Evolutionary conservation across 2,797 vertebrate species (phyloP), one percentile per base, ranked within the genome.

Genomic region (Falco biarmicus): DNA sequence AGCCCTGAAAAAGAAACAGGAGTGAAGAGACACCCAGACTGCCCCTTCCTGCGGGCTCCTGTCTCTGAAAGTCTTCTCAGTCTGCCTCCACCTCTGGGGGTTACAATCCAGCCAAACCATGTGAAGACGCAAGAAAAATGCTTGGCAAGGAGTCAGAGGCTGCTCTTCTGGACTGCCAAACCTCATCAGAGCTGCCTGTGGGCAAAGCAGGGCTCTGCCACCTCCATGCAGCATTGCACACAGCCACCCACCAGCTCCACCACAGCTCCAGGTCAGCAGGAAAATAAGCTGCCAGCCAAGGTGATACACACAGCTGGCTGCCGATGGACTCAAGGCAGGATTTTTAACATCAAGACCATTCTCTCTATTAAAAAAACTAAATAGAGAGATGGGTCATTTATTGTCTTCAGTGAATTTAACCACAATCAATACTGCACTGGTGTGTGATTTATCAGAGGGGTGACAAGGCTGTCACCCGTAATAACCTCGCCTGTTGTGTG

Each of bases 391-490:
- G 25, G 75, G 41, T 74, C 39, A 13, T 78, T 78, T 50, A 24
- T 48, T 29, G 65, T 48, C 83, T 34, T 37, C 34, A 24, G 75
- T 59, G 75, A 65, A 51, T 65, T 69, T 57, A 37, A 81, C 64
- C 15, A 17, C 8, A 7, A 34, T 18, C 2, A 0, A 85, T 60
- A 26, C 37, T 0, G 4, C 1, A 0, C n/a, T 65, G 77, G 80
- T 45, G 73, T 0, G 15, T 89, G 92, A 95, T 92, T 92, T 87
- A 24, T 59, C 54, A n/a, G 88, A 56, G 29, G 74, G 83, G 74
- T 74, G 96, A 90, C 93, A 95, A 59, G 66, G 88, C 94, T 96
- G 93, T 93, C 94, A 93, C 96, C 90, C 66, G 0, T 73, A 61
- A 94, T 92, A 93, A 90, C 86, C 88, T 6, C 39, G 66, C 83